These are phyloP conservation scores for Orthonevra nobilis DNA, from an alignment of 2,888 invertebrate genomes.

Conservation along the genomic window DNA sequence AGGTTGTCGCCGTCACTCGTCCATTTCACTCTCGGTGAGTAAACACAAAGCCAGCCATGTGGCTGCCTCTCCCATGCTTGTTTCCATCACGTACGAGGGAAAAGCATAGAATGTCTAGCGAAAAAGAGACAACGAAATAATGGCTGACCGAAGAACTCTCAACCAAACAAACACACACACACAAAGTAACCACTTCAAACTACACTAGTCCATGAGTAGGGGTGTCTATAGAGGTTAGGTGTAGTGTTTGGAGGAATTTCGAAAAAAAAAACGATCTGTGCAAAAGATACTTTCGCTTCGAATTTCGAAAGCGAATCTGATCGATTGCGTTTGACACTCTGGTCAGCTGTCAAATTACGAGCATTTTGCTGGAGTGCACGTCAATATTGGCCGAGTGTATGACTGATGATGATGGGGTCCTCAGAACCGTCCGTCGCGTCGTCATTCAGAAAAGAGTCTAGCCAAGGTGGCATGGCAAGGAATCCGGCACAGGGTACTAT, in stretches of 20 bases:
- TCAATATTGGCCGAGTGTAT: too few species aligned
- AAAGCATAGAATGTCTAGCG: not conserved
- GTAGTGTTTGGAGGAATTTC: too few species aligned
- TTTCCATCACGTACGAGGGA: not conserved
- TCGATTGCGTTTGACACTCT: slow-evolving; percentile 58
- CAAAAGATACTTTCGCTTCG: slow-evolving; percentile 10
- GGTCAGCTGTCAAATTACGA: slow-evolving; percentile 16
- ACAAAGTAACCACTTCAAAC: not conserved
- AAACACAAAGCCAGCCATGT: slow-evolving; percentile 18
- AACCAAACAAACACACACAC: not conserved
- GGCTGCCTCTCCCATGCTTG: not conserved
- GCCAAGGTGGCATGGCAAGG: slow-evolving; percentile 40
- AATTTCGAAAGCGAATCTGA: slow-evolving; percentile 61
- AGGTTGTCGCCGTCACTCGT: slow-evolving; percentile 15
- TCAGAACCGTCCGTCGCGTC: too few species aligned
- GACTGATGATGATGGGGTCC: slow-evolving; percentile 12
- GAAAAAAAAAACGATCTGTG: slow-evolving; percentile 7
- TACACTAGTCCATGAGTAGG: slow-evolving; percentile 16
- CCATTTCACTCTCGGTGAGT: slow-evolving; percentile 25
- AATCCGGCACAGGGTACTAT: slow-evolving; percentile 47
- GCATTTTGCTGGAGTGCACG: not conserved
- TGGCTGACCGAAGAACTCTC: slow-evolving; percentile 54
- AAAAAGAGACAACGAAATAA: slow-evolving; percentile 55
- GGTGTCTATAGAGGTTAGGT: too few species aligned
- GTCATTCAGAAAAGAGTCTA: slow-evolving; percentile 34